phyloP scores from a whole-genome alignment of 2,888 invertebrate genomes.

The Onchidella celtica region DNA sequence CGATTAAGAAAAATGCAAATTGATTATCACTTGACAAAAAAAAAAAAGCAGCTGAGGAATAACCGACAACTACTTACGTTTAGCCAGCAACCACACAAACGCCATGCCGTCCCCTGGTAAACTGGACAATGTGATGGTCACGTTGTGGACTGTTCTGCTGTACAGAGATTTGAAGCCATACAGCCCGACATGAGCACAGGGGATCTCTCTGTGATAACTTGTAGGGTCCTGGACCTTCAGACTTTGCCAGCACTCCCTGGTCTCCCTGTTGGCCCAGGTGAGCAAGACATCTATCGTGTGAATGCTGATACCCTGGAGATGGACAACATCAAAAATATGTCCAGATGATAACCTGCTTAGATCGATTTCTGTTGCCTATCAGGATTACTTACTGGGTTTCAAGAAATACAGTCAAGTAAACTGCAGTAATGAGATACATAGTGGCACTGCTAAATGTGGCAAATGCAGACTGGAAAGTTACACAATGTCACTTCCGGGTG shows the following conservation, averaged over 20 bases:
- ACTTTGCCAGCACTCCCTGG: slow-evolving; percentile 60
- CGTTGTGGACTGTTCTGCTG: slow-evolving; percentile 64
- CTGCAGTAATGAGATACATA: no score
- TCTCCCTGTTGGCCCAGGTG: slow-evolving; percentile 53
- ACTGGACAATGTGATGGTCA: slow-evolving; percentile 66
- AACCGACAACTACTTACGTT: slow-evolving; percentile 63
- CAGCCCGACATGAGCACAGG: slow-evolving; percentile 68
- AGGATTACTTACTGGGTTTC: no score
- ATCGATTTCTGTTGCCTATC: no score
- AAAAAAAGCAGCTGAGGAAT: no score
- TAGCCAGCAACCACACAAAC: slow-evolving; percentile 70
- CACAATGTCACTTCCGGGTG: no score
- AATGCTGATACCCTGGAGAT: slow-evolving; percentile 62
- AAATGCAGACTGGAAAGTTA: no score
- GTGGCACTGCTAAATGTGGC: no score
- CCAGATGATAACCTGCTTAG: no score
- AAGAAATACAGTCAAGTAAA: no score
- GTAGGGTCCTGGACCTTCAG: slow-evolving; percentile 62
- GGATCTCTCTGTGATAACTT: slow-evolving; percentile 23
- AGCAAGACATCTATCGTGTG: slow-evolving; percentile 59
- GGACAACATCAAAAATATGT: no score
- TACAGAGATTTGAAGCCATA: slow-evolving; percentile 68
- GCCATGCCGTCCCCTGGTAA: slow-evolving; percentile 61
- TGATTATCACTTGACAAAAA: no score
- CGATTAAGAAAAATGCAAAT: no score